Base-by-base conservation (phyloP, 2,113 vertebrate species). In the Eudorcas thomsonii region DNA sequence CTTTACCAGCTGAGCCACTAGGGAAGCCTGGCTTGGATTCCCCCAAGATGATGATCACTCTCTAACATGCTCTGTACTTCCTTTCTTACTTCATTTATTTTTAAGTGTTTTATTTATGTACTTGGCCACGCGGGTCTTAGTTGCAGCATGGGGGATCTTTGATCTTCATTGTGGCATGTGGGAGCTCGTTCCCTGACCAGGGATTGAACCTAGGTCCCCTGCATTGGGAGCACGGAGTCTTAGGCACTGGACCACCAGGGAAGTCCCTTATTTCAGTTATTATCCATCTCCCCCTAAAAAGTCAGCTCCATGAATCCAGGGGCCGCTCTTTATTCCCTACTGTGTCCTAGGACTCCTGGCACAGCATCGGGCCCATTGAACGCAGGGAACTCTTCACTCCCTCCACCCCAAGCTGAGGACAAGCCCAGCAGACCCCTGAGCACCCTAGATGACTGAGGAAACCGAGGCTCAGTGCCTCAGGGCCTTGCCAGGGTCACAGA, bases 381-480 rank as follows among this genome's bases (percentile, higher is more conserved):
- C 0, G 0, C 15, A 87, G 25, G 60, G 39, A 43, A 19, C 26
- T 12, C 54, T n/a, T 30, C 39, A 1, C 3, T 48, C 50, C 59
- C 5, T 39, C 52, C 8, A 3, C 45, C 4, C 54, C 62, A 26
- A 57, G 25, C 23, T 2, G n/a, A 45, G 36, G 36, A 28, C 90
- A 9, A 43, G 55, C 60, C 10, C 77, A 21, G 1, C 15, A 6
- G 74, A 25, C n/a, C 55, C 3, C 0, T 26, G 5, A 43, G 14
- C 7, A 2, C 33, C 10, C 23, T 1, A 6, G 14, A 10, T 0
- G 0, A 14, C 26, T 3, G 12, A 91, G 36, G 67, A 91, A 30
- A 64, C 78, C 0, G 0, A 77, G 85, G n/a, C 81, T n/a, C 64
- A 5, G 23, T 1, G 7, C 48, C 62, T 5, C 1, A 2, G 13